A percentile compares a stretch with the other conserved stretches of the same genome.
These are phyloP conservation scores for Pomacea canaliculata DNA, from an alignment of 2,888 invertebrate species.

Conservation along the genomic window DNA sequence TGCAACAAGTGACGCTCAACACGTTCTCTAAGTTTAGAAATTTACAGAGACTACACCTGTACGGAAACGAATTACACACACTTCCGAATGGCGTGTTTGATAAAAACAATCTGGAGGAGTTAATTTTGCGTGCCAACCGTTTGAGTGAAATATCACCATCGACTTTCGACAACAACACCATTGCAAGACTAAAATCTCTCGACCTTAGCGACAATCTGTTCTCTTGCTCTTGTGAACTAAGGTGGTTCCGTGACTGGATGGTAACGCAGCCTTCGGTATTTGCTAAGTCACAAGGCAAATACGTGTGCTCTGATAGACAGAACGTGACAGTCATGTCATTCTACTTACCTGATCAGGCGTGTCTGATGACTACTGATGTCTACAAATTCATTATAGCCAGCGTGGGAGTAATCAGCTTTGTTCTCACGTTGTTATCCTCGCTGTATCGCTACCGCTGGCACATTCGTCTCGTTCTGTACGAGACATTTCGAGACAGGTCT, in stretches of 20 bases:
- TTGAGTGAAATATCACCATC: neutral
- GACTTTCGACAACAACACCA: neutral
- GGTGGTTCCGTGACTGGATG: neutral
- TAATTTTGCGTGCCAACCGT: neutral
- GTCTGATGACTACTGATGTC: neutral
- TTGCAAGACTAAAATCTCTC: neutral
- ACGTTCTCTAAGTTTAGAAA: no score
- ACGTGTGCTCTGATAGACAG: neutral
- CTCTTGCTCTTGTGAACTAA: neutral
- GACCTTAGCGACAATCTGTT: neutral
- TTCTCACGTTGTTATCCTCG: neutral
- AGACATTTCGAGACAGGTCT: neutral
- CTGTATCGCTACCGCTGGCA: constrained; percentile 1
- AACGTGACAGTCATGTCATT: neutral
- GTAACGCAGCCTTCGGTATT: neutral
- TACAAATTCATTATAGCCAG: neutral
- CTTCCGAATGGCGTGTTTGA: no score
- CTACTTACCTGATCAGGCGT: neutral
- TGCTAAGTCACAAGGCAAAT: neutral
- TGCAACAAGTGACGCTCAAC: neutral
- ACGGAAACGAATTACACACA: no score
- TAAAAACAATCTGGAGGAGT: neutral
- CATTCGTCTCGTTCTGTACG: constrained; percentile 5
- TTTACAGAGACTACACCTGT: no score
- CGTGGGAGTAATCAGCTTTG: neutral